Evolutionary conservation across 2,113 vertebrate species (phyloP).

Genomic region (Aplodontia rufa): DNA sequence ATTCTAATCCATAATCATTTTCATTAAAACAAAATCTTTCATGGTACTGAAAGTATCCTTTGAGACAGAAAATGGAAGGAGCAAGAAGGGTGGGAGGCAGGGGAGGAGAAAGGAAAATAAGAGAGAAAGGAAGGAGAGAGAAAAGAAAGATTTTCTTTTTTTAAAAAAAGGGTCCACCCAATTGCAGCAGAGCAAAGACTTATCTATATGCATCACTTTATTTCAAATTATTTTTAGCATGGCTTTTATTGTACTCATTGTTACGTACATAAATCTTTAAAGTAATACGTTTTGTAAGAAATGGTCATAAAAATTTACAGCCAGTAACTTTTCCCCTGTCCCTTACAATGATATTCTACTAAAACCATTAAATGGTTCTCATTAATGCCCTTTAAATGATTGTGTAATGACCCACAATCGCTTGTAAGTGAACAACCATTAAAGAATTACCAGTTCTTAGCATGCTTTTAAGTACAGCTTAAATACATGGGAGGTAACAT

Average conservation of each 20-base stretch:
- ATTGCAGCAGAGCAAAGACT: conserved; percentile 76
- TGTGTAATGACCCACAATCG: conserved; percentile 98
- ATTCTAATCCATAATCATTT: background rate
- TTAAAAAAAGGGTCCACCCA: conserved; percentile 24
- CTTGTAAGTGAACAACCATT: conserved; percentile 98
- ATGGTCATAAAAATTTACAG: conserved; percentile 95
- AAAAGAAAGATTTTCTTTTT: background rate
- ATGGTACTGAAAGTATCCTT: conserved; percentile 22
- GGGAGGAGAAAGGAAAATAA: background rate
- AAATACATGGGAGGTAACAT: conserved; percentile 92
- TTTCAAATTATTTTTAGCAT: conserved; percentile 91
- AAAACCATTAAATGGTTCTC: conserved; percentile 96
- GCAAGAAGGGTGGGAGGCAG: background rate
- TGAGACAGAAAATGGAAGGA: conserved; percentile 45
- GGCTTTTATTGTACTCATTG: conserved; percentile 90
- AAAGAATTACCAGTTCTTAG: conserved; percentile 93
- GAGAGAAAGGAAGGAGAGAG: background rate
- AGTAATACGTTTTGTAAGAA: conserved; percentile 90
- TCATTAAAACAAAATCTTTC: background rate
- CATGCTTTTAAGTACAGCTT: conserved; percentile 94
- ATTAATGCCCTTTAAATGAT: conserved; percentile 97
- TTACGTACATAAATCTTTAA: conserved; percentile 92
- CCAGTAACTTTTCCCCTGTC: conserved; percentile 93
- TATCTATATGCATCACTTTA: conserved; percentile 89
- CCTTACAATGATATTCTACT: conserved; percentile 94